Evolutionary conservation across 2,888 invertebrate species (phyloP).

Genomic region (Hirtodrosophila histrioides): DNA sequence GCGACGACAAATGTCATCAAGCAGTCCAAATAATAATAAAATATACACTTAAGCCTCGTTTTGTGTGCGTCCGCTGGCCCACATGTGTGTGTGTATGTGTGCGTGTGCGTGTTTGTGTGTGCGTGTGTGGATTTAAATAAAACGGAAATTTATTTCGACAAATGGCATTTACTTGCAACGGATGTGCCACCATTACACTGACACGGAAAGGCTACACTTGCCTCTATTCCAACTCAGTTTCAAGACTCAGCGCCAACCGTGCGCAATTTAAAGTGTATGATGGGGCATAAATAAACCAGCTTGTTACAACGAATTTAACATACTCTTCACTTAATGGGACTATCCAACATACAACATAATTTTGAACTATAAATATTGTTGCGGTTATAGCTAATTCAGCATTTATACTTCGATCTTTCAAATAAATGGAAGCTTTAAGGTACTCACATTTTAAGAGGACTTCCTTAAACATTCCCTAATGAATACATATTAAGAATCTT

Average conservation of each 20-base stretch:
- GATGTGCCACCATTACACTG: constrained; percentile 77
- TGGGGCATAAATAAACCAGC: too few relatives aligned
- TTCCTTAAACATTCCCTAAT: too few relatives aligned
- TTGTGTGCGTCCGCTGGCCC: constrained; percentile 50
- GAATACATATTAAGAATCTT: too few relatives aligned
- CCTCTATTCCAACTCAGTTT: constrained; percentile 38
- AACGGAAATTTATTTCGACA: constrained; percentile 80
- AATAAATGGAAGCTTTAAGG: too few relatives aligned
- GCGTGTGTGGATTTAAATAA: constrained; percentile 77
- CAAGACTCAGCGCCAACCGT: constrained; percentile 54
- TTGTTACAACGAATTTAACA: constrained; percentile 15
- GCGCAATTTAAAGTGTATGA: constrained; percentile 62
- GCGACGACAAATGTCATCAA: constrained; percentile 79
- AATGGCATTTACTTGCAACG: constrained; percentile 80
- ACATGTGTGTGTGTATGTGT: constrained; percentile 30
- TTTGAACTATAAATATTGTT: too few relatives aligned
- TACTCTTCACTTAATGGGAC: constrained; percentile 1
- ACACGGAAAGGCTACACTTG: constrained; percentile 71
- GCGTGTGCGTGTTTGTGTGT: constrained; percentile 9
- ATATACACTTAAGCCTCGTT: constrained; percentile 78
- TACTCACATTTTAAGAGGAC: too few relatives aligned
- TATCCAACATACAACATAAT: too few relatives aligned
- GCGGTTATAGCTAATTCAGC: too few relatives aligned
- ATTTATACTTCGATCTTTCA: too few relatives aligned
- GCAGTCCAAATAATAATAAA: constrained; percentile 79